phyloP scores from a whole-genome alignment of 2,888 invertebrate genomes.

The Myathropa florea region DNA sequence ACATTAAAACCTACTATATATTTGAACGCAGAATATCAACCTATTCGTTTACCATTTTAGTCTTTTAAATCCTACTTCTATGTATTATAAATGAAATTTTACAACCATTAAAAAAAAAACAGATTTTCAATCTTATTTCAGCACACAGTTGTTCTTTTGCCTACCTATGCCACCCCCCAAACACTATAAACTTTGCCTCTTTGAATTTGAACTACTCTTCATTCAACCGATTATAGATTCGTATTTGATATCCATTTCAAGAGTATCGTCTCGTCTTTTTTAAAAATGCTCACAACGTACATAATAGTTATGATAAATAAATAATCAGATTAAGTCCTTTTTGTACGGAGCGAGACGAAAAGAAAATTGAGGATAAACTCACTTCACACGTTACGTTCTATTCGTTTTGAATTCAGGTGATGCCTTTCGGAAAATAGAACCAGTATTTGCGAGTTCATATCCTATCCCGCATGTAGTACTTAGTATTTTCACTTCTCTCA shows the following conservation, averaged over 20 bases:
- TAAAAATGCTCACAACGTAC: conserved; percentile 15
- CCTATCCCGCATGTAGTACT: background rate
- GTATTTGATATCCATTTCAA: conserved; percentile 58
- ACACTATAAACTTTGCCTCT: background rate
- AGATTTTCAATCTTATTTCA: conserved; percentile 11
- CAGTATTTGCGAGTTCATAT: too few relatives aligned
- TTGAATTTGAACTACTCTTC: conserved; percentile 3
- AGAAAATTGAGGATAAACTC: background rate
- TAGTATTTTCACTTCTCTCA: background rate
- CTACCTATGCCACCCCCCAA: background rate
- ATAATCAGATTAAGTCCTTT: conserved; percentile 6
- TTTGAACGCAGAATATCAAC: conserved; percentile 19
- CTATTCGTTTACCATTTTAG: conserved; percentile 33
- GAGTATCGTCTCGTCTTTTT: background rate
- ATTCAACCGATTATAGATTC: conserved; percentile 42
- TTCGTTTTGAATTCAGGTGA: background rate
- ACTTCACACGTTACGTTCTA: background rate
- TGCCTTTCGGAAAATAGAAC: too few relatives aligned
- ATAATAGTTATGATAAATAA: conserved; percentile 14
- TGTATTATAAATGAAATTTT: conserved; percentile 5
- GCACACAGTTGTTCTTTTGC: conserved; percentile 45
- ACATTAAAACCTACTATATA: conserved; percentile 35
- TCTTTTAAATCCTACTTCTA: conserved; percentile 1
- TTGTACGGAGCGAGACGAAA: background rate
- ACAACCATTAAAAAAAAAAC: background rate